phyloP scores from a whole-genome alignment of 2,888 invertebrate species.

The Acanthosepion esculentum region DNA sequence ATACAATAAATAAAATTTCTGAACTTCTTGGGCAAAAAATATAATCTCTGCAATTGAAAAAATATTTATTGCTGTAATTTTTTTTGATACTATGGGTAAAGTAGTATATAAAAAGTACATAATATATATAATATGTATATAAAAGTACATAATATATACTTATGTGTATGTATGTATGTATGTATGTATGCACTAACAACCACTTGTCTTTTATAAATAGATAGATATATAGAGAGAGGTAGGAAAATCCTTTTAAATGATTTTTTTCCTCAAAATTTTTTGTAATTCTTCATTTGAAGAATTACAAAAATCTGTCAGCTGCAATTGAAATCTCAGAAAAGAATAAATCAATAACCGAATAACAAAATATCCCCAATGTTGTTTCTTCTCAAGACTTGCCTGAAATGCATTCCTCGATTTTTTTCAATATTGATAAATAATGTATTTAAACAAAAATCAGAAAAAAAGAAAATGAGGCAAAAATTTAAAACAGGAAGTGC shows the following conservation, averaged over 20 bases:
- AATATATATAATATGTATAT: too few relatives aligned
- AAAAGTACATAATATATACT: neutral
- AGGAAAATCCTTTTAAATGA: neutral
- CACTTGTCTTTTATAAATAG: neutral
- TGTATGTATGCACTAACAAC: neutral
- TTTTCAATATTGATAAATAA: neutral
- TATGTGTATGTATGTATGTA: neutral
- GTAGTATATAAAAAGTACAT: too few relatives aligned
- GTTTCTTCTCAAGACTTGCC: neutral
- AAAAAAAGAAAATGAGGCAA: neutral
- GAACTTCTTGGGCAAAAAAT: too few relatives aligned
- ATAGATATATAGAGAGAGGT: neutral
- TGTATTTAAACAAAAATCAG: neutral
- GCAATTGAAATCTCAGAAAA: neutral
- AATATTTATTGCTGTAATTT: too few relatives aligned
- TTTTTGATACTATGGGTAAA: too few relatives aligned
- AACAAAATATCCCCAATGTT: neutral
- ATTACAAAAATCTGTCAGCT: neutral
- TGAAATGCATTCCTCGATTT: neutral
- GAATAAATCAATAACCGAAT: neutral
- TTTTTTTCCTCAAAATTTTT: neutral
- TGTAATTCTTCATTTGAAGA: neutral
- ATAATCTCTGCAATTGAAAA: too few relatives aligned
- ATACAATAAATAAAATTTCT: too few relatives aligned
- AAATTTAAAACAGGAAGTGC: neutral